phyloP scores from a whole-genome alignment of 2,888 invertebrate genomes.

The Dinocampus coccinellae region DNA sequence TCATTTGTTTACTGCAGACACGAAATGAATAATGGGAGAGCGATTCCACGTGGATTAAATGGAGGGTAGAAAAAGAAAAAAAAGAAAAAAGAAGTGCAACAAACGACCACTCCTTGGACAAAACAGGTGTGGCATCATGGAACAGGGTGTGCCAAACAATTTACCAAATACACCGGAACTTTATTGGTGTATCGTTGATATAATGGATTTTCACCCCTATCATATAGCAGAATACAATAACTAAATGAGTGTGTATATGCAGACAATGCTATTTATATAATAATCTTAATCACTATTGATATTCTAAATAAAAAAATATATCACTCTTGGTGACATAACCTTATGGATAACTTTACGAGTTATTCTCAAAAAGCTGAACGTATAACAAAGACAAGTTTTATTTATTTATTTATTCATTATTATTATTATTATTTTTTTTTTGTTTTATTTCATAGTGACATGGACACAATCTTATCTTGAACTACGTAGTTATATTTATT shows the following conservation, averaged over 20 bases:
- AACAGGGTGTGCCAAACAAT: conserved; percentile 53
- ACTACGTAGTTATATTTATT: neutral
- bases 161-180: conserved; percentile 8
- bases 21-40: neutral
- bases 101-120: conserved; percentile 46
- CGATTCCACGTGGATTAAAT: neutral
- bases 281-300: no score
- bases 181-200: neutral
- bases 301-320: no score
- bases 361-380: neutral
- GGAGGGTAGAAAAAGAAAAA: conserved; percentile 47
- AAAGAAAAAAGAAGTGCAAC: no score
- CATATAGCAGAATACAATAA: neutral
- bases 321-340: neutral
- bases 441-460: no score
- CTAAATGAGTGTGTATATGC: neutral
- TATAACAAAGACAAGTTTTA: conserved; percentile 2
- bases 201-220: conserved; percentile 6
- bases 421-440: no score
- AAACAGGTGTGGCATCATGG: conserved; percentile 50
- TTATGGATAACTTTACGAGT: neutral
- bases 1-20: neutral
- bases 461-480: neutral
- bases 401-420: neutral
- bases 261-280: no score